phyloP scores from a whole-genome alignment of 2,888 invertebrate species.

The Trichopoda pennipes region DNA sequence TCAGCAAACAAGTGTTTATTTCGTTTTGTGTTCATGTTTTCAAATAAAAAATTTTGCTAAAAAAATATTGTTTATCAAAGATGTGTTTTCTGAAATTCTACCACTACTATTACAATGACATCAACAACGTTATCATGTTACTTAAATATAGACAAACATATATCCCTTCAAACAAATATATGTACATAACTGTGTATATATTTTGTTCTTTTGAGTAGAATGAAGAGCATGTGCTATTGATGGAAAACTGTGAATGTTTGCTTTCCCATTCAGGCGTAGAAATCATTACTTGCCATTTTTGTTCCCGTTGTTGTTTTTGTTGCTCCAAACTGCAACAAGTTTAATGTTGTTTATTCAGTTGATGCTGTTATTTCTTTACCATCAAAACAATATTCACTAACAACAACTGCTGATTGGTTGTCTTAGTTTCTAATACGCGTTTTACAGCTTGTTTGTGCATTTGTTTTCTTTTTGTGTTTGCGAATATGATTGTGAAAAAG shows the following conservation, averaged over 20 bases:
- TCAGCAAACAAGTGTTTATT: neutral
- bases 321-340: neutral
- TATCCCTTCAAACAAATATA: too few relatives aligned
- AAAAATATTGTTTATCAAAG: slow-evolving; percentile 50
- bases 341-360: neutral
- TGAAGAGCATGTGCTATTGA: neutral
- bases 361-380: neutral
- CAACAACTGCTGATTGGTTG: slow-evolving; percentile 62
- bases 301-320: neutral
- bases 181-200: neutral
- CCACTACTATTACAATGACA: neutral
- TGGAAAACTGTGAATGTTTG: neutral
- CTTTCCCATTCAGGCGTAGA: neutral
- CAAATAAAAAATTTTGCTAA: slow-evolving; percentile 37
- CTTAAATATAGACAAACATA: slow-evolving; percentile 6
- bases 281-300: neutral
- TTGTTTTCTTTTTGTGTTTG: neutral
- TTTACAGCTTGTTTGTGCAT: neutral
- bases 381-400: slow-evolving; percentile 47
- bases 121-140: neutral
- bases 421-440: slow-evolving; percentile 13
- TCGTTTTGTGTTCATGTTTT: slow-evolving; percentile 30
- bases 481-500: neutral
- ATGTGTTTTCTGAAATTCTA: slow-evolving; percentile 38
- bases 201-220: neutral